Base-by-base conservation (phyloP, 2,113 vertebrate species). In the Ageneiosus marmoratus region DNA sequence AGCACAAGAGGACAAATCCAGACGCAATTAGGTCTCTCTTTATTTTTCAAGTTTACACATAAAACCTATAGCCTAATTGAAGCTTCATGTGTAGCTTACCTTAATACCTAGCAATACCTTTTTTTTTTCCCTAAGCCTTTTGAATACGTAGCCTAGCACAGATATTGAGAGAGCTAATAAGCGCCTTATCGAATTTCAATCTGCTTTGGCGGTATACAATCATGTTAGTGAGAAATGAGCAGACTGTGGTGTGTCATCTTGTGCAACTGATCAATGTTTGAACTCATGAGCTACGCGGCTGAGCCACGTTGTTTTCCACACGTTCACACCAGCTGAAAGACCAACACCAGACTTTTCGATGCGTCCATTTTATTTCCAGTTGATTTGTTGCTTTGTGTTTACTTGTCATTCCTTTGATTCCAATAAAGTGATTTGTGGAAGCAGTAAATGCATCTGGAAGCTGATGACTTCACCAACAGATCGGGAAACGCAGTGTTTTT, bases 371-470 rank as follows among this genome's bases (percentile, higher is more conserved):
- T 13, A 9, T 16, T 24, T 4, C 81, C 70, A 70, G 79, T 81
- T 85, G 79, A 89, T 89, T n/a, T n/a, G n/a, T n/a, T 91, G 63
- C 75, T 90, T 88, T 92, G 88, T 93, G 88, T 93, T 84, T 81
- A 79, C 85, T 86, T 92, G 88, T 89, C 86, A 84, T 83, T 88
- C 87, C 78, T 89, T 91, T 84, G 80, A 81, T 87, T 85, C 82
- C 88, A 93, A 92, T 93, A 94, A 93, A 93, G 88, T 89, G 86
- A 89, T 86, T 89, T 89, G 86, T 89, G 83, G 91, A 91, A 81
- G 75, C 81, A 84, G 32, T 72, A 76, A 41, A 70, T 60, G 69
- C 34, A 44, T 67, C 76, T 76, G 46, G 76, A 11, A 55, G 69
- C n/a, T 77, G 75, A 67, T 85, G 2, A 77, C 15, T 78, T 78